Base-by-base conservation (phyloP, 2,888 invertebrate species). In the Lithophane ornitopus region DNA sequence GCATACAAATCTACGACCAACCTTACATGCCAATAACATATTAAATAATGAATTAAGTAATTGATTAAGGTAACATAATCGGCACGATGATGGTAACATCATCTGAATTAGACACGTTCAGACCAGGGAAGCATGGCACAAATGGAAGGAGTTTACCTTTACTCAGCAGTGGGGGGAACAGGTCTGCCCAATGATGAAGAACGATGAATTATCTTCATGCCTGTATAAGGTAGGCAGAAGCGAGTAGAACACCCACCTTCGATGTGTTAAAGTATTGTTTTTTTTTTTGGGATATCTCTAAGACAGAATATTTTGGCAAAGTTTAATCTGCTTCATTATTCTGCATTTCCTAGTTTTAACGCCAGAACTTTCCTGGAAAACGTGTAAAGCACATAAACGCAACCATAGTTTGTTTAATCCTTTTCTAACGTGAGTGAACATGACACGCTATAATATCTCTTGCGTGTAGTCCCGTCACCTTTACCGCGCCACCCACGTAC, bases 401-500 rank as follows among this genome's bases (percentile, higher is more conserved):
- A 12, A 34, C 7, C n/a, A 39, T 0, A 22, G 12, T 39, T 78
- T 68, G 16, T 81, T 82, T 65, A 22, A 22, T 59, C 58, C 16
- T 71, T 76, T 79, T 79, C 39, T 34, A 2, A 16, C 34, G 65
- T 6, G 8, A 44, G 19, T 19, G 49, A 49, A 52, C 67, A 79
- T 79, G 68, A 70, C 71, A 76, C 39, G 62, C 26, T 49, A 62
- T 63, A 73, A 69, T 63, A 73, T 49, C 19, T 85, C 58, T 63
- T 28, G 63, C 68, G 19, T 78, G 76, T 80, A 65, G 19, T n/a
- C 46, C 66, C 54, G 69, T 63, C 66, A 75, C 80, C 80, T 80
- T 69, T 76, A 72, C 61, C 22, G 61, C 41, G 19, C 78, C 82
- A 69, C 87, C 85, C 77, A 87, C 87, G 74, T 59, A 73, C 70